These are phyloP conservation scores for Stenolophus ochropezus DNA, from an alignment of 2,888 invertebrate species.

Conservation along the genomic window DNA sequence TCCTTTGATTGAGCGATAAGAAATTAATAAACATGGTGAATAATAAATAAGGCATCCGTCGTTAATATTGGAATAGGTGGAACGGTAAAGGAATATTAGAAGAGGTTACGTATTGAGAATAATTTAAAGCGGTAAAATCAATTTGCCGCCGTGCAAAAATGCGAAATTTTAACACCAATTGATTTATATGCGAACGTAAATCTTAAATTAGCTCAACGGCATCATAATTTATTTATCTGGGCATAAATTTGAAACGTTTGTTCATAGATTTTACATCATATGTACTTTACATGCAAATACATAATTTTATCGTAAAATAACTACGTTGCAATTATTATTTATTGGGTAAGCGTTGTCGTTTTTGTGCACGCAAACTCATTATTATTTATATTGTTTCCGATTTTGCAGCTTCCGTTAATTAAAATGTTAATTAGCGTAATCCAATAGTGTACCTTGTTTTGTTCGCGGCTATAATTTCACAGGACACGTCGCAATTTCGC, in stretches of 20 bases:
- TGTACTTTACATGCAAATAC: constrained; percentile 43
- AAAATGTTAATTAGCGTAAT: constrained; percentile 50
- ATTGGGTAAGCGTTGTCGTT: constrained; percentile 46
- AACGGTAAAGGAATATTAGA: neutral
- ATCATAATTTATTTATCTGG: constrained; percentile 18
- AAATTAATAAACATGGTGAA: neutral
- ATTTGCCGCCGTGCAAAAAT: neutral
- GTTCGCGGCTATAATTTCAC: constrained; percentile 11
- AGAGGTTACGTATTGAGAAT: neutral
- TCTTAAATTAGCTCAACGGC: neutral
- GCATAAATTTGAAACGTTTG: constrained; percentile 36
- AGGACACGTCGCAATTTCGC: neutral
- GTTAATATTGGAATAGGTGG: neutral
- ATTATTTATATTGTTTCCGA: constrained; percentile 46
- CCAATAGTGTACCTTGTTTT: constrained; percentile 16
- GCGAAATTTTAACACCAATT: constrained; percentile 1
- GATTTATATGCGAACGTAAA: neutral
- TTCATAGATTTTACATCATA: constrained; percentile 48
- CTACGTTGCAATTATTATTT: constrained; percentile 53
- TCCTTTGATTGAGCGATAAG: neutral
- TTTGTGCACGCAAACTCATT: constrained; percentile 49
- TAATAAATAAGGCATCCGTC: neutral
- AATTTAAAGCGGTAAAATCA: neutral
- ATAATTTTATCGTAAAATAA: constrained; percentile 47
- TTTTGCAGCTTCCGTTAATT: constrained; percentile 48